These are phyloP conservation scores for Heliconius sara DNA, from an alignment of 2,888 invertebrate species.

Conservation along the genomic window DNA sequence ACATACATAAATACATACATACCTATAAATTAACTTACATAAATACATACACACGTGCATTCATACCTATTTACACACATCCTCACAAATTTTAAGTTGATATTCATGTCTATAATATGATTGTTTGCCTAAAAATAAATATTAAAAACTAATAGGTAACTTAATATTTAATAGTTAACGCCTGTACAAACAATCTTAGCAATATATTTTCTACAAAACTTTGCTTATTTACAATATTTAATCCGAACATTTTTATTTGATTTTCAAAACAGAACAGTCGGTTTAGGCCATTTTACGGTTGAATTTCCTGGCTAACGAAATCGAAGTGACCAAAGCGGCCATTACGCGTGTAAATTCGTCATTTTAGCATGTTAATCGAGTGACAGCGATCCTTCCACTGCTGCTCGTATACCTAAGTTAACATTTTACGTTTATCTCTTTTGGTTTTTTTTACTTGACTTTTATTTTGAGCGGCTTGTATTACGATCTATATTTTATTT, in stretches of 20 bases:
- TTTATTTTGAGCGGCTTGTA: too few species aligned
- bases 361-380: constrained; percentile 17
- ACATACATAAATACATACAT: too few species aligned
- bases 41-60: too few species aligned
- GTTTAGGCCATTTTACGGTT: not conserved
- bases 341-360: constrained; percentile 2
- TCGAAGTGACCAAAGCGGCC: not conserved
- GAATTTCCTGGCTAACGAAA: not conserved
- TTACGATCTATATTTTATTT: too few species aligned
- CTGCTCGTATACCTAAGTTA: too few species aligned
- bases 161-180: not conserved
- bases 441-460: too few species aligned
- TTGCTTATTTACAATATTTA: not conserved
- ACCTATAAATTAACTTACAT: too few species aligned
- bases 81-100: too few species aligned
- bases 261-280: not conserved
- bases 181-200: not conserved
- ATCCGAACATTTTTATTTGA: not conserved
- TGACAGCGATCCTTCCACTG: too few species aligned
- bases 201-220: not conserved
- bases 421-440: too few species aligned
- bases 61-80: too few species aligned
- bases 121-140: not conserved
- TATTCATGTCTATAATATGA: too few species aligned
- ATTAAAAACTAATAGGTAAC: not conserved